phyloP scores from a whole-genome alignment of 2,113 vertebrate species.

The Saccopteryx leptura region DNA sequence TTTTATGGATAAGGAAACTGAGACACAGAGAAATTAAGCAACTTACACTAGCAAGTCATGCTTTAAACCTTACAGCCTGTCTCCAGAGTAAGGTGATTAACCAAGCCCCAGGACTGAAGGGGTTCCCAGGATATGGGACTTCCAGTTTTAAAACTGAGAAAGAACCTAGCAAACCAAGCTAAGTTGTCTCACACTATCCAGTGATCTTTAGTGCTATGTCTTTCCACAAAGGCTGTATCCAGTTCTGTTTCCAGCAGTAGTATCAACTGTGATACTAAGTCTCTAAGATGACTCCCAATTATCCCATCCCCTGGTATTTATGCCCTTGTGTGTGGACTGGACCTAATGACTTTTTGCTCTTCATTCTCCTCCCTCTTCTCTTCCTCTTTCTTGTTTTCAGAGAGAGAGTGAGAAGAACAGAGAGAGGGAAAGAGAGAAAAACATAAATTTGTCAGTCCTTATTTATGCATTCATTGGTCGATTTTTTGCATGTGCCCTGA shows the following conservation, averaged over 20 bases:
- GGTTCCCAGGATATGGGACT: background rate
- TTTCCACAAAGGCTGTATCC: background rate
- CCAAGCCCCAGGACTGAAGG: conserved; percentile 19
- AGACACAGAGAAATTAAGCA: background rate
- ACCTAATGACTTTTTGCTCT: background rate
- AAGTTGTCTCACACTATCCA: background rate
- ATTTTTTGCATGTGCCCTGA: too few species aligned
- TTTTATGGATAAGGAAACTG: too few species aligned
- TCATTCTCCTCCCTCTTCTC: too few species aligned
- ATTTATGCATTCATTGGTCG: too few species aligned
- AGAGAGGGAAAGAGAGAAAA: too few species aligned
- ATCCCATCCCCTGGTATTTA: background rate
- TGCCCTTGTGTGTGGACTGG: background rate
- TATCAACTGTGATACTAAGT: background rate
- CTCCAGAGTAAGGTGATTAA: background rate
- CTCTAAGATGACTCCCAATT: background rate
- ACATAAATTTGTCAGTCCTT: too few species aligned
- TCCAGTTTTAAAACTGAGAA: conserved; percentile 16
- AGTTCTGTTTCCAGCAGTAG: background rate
- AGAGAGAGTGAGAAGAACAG: too few species aligned
- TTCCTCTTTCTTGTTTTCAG: too few species aligned
- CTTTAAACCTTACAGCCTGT: background rate
- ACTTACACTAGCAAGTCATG: background rate
- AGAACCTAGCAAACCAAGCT: background rate
- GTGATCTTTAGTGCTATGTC: background rate